These are phyloP conservation scores for Aplochiton taeniatus DNA, from an alignment of 2,797 vertebrate species.

Conservation along the genomic window DNA sequence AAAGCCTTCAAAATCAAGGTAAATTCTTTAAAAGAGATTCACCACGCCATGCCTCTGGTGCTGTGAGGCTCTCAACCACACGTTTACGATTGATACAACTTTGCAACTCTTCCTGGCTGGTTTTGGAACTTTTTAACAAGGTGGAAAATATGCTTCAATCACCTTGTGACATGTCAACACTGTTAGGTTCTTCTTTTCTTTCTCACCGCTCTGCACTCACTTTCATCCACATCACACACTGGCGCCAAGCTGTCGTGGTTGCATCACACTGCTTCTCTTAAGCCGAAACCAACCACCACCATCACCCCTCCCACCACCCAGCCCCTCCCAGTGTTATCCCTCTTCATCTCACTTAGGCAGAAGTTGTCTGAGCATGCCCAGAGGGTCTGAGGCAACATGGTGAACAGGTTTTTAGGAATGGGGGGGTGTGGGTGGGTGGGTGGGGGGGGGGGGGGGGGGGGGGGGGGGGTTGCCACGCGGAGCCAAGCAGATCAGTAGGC, in stretches of 20 bases:
- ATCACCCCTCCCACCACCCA: constrained; percentile 42
- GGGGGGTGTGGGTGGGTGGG: constrained; percentile 49
- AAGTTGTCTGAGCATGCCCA: constrained; percentile 29
- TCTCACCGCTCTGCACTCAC: constrained; percentile 20
- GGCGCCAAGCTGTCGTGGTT: constrained; percentile 39
- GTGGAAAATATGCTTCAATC: constrained; percentile 59
- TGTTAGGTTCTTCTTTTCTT: constrained; percentile 33
- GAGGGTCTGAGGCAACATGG: too few species aligned
- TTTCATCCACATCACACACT: constrained; percentile 58
- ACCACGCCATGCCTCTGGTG: too few species aligned
- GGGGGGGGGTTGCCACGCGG: constrained; percentile 46
- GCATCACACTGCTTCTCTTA: constrained; percentile 39
- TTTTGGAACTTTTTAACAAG: constrained; percentile 66
- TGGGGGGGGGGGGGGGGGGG: constrained; percentile 38
- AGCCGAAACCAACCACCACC: background rate
- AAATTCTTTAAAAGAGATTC: constrained; percentile 20
- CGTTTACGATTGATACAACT: constrained; percentile 16
- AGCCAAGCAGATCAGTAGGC: constrained; percentile 59
- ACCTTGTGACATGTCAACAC: constrained; percentile 64
- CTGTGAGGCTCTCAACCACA: too few species aligned
- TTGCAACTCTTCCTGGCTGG: constrained; percentile 38
- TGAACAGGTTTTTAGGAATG: constrained; percentile 27
- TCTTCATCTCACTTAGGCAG: constrained; percentile 60
- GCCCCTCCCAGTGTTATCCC: too few species aligned
- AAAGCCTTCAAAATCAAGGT: background rate